These are phyloP conservation scores for Eucriotettix oculatus DNA, from an alignment of 2,888 invertebrate species.

Conservation along the genomic window DNA sequence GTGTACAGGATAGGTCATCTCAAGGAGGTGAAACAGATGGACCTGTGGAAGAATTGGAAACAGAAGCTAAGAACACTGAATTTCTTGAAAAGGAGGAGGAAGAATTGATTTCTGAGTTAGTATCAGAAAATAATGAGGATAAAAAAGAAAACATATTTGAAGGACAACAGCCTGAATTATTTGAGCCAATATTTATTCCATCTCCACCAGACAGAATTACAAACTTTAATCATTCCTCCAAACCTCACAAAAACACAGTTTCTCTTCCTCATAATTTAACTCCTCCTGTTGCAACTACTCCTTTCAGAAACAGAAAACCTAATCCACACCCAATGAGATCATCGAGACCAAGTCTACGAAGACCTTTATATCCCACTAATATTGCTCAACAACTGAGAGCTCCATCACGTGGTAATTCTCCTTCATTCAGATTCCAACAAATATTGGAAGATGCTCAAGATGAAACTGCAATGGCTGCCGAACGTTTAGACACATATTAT, in stretches of 20 bases:
- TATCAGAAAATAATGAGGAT: constrained; percentile 24
- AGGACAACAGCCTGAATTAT: constrained; percentile 37
- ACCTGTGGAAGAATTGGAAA: constrained; percentile 32
- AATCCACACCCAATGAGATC: constrained; percentile 23
- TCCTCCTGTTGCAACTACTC: constrained; percentile 2
- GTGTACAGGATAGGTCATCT: constrained; percentile 30
- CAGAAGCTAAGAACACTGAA: constrained; percentile 23
- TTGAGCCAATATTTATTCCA: constrained; percentile 68
- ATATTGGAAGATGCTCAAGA: constrained; percentile 22
- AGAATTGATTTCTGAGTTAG: constrained; percentile 17
- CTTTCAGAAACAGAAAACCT: constrained; percentile 15
- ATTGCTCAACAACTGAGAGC: constrained; percentile 9
- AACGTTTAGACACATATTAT: constrained; percentile 53
- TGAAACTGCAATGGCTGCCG: constrained; percentile 52
- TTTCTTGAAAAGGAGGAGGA: constrained; percentile 26
- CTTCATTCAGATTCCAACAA: constrained; percentile 9
- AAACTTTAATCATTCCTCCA: constrained; percentile 18
- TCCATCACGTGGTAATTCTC: constrained; percentile 6
- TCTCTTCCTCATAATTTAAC: constrained; percentile 3
- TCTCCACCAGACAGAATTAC: constrained; percentile 47
- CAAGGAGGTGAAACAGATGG: constrained; percentile 17
- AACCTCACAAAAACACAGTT: constrained; percentile 18
- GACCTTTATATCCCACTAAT: constrained; percentile 12
- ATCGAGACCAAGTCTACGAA: constrained; percentile 28
- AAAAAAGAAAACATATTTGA: constrained; percentile 25